Evolutionary conservation across 2,113 vertebrate species (phyloP).

Genomic region (Alligator sinensis): DNA sequence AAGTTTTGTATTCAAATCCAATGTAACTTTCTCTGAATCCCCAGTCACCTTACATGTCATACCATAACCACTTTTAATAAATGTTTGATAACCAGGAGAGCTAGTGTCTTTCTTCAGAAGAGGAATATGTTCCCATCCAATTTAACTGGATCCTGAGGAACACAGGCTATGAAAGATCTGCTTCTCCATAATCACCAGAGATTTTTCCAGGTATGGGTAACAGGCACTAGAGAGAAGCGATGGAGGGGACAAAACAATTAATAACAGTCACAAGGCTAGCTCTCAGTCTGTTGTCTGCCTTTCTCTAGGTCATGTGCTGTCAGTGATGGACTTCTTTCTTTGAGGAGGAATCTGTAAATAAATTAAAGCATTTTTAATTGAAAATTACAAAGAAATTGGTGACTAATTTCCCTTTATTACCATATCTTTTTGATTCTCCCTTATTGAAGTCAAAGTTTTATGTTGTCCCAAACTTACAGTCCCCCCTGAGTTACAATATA

Average conservation of each 20-base stretch:
- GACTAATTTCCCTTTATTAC: not conserved
- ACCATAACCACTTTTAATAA: conserved; percentile 12
- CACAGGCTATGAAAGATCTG: conserved; percentile 1
- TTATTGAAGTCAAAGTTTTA: not conserved
- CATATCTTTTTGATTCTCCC: not conserved
- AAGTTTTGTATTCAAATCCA: conserved; percentile 47
- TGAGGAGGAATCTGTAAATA: conserved; percentile 50
- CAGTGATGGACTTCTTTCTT: conserved; percentile 51
- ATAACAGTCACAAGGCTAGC: not conserved
- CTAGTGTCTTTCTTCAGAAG: conserved; percentile 27
- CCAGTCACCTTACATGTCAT: conserved; percentile 12
- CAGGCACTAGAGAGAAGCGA: not conserved
- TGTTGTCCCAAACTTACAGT: not conserved
- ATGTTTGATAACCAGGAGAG: conserved; percentile 15
- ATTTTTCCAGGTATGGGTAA: not conserved
- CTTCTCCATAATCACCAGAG: conserved; percentile 12
- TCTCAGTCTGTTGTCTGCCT: not conserved
- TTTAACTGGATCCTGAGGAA: conserved; percentile 41
- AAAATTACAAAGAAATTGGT: conserved; percentile 1
- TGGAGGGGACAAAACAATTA: not conserved
- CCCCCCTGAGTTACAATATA: not conserved
- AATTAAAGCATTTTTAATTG: conserved; percentile 22
- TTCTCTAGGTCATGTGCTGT: not conserved
- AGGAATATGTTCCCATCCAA: conserved; percentile 15
- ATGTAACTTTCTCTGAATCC: not conserved